Evolutionary conservation across 2,113 vertebrate genomes (phyloP), one percentile per base, ranked within the genome.

Genomic region (Turdus rufiventris): DNA sequence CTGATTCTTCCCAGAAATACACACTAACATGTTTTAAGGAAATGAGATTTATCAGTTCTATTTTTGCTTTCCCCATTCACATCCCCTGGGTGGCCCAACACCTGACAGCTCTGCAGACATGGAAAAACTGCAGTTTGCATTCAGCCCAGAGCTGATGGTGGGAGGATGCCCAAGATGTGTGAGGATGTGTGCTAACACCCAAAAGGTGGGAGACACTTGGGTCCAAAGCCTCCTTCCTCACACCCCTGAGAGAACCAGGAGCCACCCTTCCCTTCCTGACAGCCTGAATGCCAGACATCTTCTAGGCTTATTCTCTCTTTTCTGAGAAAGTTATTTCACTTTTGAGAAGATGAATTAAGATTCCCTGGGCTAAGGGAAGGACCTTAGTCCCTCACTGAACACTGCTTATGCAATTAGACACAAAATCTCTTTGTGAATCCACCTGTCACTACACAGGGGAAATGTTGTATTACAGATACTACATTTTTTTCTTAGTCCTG

Each of bases 31-130:
- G 6, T 23, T 91, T 74, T 62, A 76, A 76, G 85, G 34, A 83
- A 91, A 83, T 47, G 1, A 58, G 78, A 57, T 66, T 11, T 76
- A 45, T 11, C 51, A 73, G 60, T 42, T 79, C 81, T 54, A 31
- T 7, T 85, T 66, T 17, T 70, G 43, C 48, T 42, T 67, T 56
- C 65, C 26, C 62, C 0, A 0, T 71, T 79, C 29, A 7, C 0
- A 0, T 73, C 9, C n/a, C 71, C 5, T 34, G 14, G n/a, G 31
- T 26, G 28, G 36, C 65, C 48, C 65, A n/a, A 85, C 6, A 45
- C 25, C 72, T 31, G 18, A n/a, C 0, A 82, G 83, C 72, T 71
- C 48, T 65, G 62, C 58, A 79, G 3, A 75, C 65, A 72, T 4
- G 50, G 78, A 76, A 45, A 42, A 48, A 84, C 12, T 38, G 63